Evolutionary conservation across 1,140 invertebrate species (phyloP).

Genomic region (Cryptotermes secundus): DNA sequence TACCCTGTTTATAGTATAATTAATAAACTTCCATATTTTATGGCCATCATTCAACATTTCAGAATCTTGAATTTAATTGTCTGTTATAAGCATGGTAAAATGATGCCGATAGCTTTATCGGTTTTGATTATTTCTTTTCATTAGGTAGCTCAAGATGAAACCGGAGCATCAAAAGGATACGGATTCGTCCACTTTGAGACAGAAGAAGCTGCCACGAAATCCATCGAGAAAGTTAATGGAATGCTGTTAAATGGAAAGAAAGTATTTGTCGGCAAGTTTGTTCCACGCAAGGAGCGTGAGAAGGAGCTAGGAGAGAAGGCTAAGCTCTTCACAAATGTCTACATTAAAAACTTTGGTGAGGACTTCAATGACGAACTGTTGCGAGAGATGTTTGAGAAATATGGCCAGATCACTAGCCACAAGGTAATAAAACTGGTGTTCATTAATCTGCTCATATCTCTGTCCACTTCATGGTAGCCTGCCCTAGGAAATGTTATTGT

Average conservation of each 20-base stretch:
- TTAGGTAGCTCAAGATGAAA: conserved; percentile 90
- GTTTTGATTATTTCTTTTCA: conserved; percentile 21
- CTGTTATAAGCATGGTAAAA: no score
- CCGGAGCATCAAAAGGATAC: conserved; percentile 94
- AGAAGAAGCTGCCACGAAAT: conserved; percentile 96
- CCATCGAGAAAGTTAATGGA: conserved; percentile 96
- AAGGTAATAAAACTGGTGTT: conserved; percentile 52
- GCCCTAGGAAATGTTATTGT: no score
- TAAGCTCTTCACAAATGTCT: conserved; percentile 98
- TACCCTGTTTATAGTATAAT: no score
- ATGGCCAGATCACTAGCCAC: conserved; percentile 91
- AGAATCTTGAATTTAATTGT: neutral
- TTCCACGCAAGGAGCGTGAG: conserved; percentile 96
- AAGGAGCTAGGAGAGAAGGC: conserved; percentile 97
- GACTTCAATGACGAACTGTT: conserved; percentile 92
- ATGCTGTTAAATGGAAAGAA: conserved; percentile 93
- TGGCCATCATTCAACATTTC: no score
- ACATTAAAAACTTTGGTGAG: conserved; percentile 98
- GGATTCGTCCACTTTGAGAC: conserved; percentile 99
- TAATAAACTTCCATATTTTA: no score
- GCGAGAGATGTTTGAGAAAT: conserved; percentile 91
- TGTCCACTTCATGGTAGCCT: no score
- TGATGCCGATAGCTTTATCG: neutral
- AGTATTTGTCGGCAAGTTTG: conserved; percentile 98
- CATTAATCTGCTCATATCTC: no score